phyloP scores from a whole-genome alignment of 2,888 invertebrate species.

The Bugulina stolonifera region DNA sequence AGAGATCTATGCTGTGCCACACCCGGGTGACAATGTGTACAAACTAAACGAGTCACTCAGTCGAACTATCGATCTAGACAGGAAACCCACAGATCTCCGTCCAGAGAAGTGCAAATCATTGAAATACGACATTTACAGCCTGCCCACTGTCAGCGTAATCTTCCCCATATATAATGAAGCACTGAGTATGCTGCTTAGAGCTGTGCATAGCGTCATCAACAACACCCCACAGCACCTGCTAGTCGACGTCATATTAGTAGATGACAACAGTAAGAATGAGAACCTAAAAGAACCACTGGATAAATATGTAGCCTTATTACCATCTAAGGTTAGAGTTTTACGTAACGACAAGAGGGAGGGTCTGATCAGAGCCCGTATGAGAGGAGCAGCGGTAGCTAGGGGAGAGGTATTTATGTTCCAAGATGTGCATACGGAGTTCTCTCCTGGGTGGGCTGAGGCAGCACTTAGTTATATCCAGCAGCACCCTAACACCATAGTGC shows the following conservation, averaged over 20 bases:
- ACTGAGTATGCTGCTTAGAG: constrained; percentile 44
- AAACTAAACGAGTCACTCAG: constrained; percentile 35
- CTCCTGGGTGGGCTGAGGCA: constrained; percentile 90
- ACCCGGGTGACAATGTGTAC: constrained; percentile 33
- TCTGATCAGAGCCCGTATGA: constrained; percentile 34
- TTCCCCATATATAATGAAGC: constrained; percentile 39
- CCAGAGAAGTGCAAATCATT: constrained; percentile 28
- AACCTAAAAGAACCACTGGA: constrained; percentile 23
- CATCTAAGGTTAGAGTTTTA: constrained; percentile 29
- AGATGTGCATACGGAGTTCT: constrained; percentile 18
- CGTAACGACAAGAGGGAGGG: constrained; percentile 33
- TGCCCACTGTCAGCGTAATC: constrained; percentile 33
- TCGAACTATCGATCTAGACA: constrained; percentile 32
- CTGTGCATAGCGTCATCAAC: constrained; percentile 35
- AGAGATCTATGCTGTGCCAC: constrained; percentile 18
- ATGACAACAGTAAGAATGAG: constrained; percentile 29
- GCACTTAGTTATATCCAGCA: constrained; percentile 65
- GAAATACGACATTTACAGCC: constrained; percentile 28
- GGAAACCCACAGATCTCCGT: constrained; percentile 32
- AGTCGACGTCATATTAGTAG: constrained; percentile 32
- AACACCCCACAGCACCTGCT: constrained; percentile 33
- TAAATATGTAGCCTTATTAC: constrained; percentile 17
- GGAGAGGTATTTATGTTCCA: constrained; percentile 33
- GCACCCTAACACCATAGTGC: constrained; percentile 65
- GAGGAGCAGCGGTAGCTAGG: constrained; percentile 32